These are phyloP conservation scores for Brachylomia viminalis DNA, from an alignment of 2,888 invertebrate genomes.

Conservation along the genomic window DNA sequence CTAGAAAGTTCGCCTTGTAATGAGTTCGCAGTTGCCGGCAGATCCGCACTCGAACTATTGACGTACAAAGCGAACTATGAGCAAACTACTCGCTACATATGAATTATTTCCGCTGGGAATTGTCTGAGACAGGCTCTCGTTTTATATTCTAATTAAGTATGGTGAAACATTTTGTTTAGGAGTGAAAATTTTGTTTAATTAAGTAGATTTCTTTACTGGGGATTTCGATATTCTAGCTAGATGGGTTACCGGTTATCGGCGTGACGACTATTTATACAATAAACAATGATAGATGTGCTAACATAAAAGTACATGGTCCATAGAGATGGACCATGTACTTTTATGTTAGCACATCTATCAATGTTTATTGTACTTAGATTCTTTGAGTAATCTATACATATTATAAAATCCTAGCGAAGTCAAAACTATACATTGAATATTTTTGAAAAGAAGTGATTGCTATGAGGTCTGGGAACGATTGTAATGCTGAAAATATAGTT, in stretches of 20 bases:
- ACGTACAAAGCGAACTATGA: constrained; percentile 51
- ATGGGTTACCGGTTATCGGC: not conserved
- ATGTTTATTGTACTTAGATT: not conserved
- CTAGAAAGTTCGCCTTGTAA: constrained; percentile 64
- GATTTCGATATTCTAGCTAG: not conserved
- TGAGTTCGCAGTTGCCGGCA: constrained; percentile 59
- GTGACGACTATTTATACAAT: not conserved
- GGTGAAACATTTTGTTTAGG: constrained; percentile 15
- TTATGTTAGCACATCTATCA: not conserved
- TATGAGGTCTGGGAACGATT: no score
- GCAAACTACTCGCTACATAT: constrained; percentile 37
- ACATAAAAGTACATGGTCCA: not conserved
- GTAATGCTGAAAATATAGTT: no score
- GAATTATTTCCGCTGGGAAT: constrained; percentile 47
- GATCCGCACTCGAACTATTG: constrained; percentile 59
- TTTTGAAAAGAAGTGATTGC: no score
- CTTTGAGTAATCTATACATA: not conserved
- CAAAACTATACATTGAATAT: no score
- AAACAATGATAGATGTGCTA: not conserved
- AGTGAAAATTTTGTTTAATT: constrained; percentile 1
- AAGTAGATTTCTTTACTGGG: not conserved
- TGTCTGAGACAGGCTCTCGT: constrained; percentile 8
- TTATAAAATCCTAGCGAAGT: no score
- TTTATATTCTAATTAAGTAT: constrained; percentile 24
- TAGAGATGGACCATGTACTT: not conserved